These are phyloP conservation scores for Dynastes maya DNA, from an alignment of 2,888 invertebrate genomes.

Conservation along the genomic window DNA sequence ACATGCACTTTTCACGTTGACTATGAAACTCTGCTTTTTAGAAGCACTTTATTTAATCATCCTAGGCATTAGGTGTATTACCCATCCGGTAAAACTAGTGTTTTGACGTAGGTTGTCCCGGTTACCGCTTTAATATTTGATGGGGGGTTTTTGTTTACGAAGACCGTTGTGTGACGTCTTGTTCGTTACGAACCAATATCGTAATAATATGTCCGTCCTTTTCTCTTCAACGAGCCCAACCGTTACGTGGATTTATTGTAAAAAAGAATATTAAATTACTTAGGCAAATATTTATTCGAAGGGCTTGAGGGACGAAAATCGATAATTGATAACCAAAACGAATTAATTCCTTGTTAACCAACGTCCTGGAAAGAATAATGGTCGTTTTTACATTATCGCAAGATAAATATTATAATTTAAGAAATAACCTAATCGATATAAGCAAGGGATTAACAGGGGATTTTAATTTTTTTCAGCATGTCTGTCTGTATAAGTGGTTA, in stretches of 20 bases:
- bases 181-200: conserved; percentile 10
- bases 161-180: conserved; percentile 1
- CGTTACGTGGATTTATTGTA: conserved; percentile 27
- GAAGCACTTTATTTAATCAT: conserved; percentile 40
- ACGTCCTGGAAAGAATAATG: too few relatives aligned
- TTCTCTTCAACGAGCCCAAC: not conserved
- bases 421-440: too few relatives aligned
- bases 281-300: conserved; percentile 8
- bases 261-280: conserved; percentile 23
- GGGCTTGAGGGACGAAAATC: not conserved
- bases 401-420: too few relatives aligned
- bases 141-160: conserved; percentile 28
- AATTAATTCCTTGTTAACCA: conserved; percentile 4
- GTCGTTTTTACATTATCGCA: too few relatives aligned
- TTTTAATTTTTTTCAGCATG: too few relatives aligned
- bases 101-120: conserved; percentile 38
- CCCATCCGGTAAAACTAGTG: not conserved
- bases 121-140: conserved; percentile 40
- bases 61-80: conserved; percentile 13
- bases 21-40: not conserved
- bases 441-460: too few relatives aligned
- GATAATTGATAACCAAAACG: not conserved
- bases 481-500: too few relatives aligned
- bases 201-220: conserved; percentile 16
- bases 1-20: not conserved